Conservation (phyloP, 2,797 vertebrate species). For the Centropyge bicolor region DNA sequence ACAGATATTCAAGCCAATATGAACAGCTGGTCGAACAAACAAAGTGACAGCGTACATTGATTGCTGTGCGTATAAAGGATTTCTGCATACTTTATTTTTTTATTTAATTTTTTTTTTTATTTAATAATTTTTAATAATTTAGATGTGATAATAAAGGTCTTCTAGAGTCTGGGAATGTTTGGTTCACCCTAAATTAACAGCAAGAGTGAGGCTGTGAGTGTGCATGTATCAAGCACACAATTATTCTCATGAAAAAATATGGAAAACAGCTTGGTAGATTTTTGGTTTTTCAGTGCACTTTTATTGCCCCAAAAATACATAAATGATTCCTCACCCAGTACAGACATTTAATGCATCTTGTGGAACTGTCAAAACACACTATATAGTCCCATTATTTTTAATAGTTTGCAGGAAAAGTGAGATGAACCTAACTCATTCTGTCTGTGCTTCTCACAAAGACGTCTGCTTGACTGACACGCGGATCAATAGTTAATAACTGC, state of each 20-base stretch:
- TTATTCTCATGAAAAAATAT: not conserved
- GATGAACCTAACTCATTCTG: not conserved
- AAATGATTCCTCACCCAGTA: not conserved
- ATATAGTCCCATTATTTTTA: slow-evolving; percentile 10
- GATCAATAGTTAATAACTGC: slow-evolving; percentile 57
- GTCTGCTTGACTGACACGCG: slow-evolving; percentile 22
- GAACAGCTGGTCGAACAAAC: too few relatives aligned
- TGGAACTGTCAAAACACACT: not conserved
- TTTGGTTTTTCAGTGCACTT: not conserved
- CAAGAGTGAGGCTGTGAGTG: too few relatives aligned
- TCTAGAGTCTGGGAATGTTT: too few relatives aligned
- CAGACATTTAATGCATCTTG: not conserved
- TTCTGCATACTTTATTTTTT: too few relatives aligned
- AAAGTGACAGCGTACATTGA: too few relatives aligned
- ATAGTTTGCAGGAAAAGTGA: not conserved
- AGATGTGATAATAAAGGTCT: too few relatives aligned
- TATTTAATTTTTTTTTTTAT: too few relatives aligned
- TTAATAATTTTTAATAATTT: too few relatives aligned
- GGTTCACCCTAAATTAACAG: too few relatives aligned
- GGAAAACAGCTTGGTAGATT: not conserved
- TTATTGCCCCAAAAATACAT: not conserved
- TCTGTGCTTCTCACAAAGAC: not conserved
- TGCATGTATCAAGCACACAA: not conserved
- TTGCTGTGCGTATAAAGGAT: too few relatives aligned
- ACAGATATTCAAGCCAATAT: too few relatives aligned